These are phyloP conservation scores for Varanus komodoensis DNA, from an alignment of 2,113 vertebrate genomes.

Conservation along the genomic window DNA sequence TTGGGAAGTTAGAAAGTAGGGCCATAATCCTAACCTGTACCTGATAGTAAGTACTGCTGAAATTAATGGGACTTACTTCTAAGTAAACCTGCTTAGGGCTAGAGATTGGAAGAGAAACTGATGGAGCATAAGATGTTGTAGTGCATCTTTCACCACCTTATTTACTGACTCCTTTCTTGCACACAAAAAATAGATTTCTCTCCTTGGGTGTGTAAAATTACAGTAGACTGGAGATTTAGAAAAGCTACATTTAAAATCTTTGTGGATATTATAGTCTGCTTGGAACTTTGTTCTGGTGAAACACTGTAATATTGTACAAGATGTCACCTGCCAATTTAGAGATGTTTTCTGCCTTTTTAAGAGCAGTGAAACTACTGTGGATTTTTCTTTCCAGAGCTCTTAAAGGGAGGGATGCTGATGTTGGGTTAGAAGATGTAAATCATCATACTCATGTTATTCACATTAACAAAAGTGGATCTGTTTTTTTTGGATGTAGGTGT, in stretches of 20 bases:
- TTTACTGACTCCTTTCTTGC: slow-evolving; percentile 32
- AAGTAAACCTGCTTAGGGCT: neutral
- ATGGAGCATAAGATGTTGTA: slow-evolving; percentile 28
- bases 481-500: neutral
- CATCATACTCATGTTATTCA: neutral
- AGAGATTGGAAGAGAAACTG: slow-evolving; percentile 15
- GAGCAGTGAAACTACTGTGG: neutral
- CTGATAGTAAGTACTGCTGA: neutral
- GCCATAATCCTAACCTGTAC: neutral
- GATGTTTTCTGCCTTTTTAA: neutral
- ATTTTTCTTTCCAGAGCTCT: neutral
- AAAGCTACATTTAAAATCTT: neutral
- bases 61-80: neutral
- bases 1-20: slow-evolving; percentile 29
- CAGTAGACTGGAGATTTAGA: neutral
- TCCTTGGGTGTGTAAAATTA: slow-evolving; percentile 6
- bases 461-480: neutral
- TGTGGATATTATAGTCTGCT: slow-evolving; percentile 27
- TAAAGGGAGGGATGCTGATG: slow-evolving; percentile 1
- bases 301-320: neutral
- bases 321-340: neutral
- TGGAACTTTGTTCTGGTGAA: slow-evolving; percentile 19
- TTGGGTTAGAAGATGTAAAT: slow-evolving; percentile 6
- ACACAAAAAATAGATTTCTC: slow-evolving; percentile 5
- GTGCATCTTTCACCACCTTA: slow-evolving; percentile 10